Evolutionary conservation across 64 coral and sea anemone genomes (phyloP), one percentile per base, ranked within the genome.

Genomic region (Stichodactyla mertensii): DNA sequence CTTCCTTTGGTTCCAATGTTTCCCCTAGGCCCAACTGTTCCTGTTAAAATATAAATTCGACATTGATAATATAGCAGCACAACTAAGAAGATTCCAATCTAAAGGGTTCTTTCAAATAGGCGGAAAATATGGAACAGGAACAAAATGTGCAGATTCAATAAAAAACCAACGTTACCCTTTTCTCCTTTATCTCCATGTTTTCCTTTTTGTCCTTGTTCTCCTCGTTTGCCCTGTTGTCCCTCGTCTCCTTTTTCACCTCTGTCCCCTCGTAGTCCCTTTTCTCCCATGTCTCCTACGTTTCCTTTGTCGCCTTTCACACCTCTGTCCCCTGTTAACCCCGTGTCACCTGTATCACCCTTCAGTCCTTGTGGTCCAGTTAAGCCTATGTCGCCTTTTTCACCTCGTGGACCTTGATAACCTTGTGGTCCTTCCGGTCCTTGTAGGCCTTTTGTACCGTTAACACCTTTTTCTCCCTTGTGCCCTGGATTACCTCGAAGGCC

Each of bases 291-390:
- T 7, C 87, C 87, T 52, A 26, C 11, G 16, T 23, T 88, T 82
- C 87, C 87, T 62, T 82, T 82, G 10, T 15, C 20, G 8, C 87
- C 87, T 19, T 58, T 57, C 36, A 64, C 78, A 16, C 87, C 87
- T 24, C n/a, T 60, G 52, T 55, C 24, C 7, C 87, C 87, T 23
- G 45, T 31, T 88, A 59, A 71, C 22, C 87, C 87, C 54, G 22
- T 22, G 58, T 52, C 58, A 14, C 87, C 87, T n/a, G 56, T 82
- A 54, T 82, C 57, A 6, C 87, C 87, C 16, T 78, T 59, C 14
- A 13, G 36, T 58, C 87, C 87, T 53, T 16, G 27, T 52, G 4
- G 16, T 53, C 78, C 87, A 0, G 10, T n/a, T 9, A 15, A 80
- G n/a, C 87, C 87, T 52, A 16, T 16, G n/a, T 15, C 5, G 4